Evolutionary conservation across 2,797 vertebrate species (phyloP).

Genomic region (Halcyon chelicuti): DNA sequence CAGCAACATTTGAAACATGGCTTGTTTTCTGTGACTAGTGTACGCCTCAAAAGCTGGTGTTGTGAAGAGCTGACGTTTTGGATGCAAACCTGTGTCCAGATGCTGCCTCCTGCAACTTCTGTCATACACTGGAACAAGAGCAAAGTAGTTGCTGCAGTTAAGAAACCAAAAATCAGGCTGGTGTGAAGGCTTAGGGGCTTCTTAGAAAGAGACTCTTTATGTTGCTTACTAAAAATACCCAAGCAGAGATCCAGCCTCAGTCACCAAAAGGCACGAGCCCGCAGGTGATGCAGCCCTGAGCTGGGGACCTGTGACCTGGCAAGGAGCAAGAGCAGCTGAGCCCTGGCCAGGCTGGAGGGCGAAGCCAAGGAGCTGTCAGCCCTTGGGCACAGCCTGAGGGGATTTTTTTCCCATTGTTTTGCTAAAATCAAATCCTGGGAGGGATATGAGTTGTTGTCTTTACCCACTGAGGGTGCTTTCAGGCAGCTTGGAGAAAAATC

Average conservation of each 20-base stretch:
- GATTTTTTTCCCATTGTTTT: background rate
- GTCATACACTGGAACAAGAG: background rate
- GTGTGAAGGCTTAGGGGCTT: background rate
- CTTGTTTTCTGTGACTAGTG: background rate
- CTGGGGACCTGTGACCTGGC: background rate
- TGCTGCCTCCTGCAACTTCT: background rate
- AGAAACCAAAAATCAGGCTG: background rate
- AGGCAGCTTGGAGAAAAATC: background rate
- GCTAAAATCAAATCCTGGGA: background rate
- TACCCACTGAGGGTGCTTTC: background rate
- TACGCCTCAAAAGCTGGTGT: background rate
- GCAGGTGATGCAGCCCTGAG: background rate
- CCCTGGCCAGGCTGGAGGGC: background rate
- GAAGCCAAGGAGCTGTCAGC: background rate
- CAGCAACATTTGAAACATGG: background rate
- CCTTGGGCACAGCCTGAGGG: background rate
- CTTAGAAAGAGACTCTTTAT: background rate
- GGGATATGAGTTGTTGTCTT: background rate
- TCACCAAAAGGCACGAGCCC: fast-evolving
- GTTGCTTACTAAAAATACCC: background rate
- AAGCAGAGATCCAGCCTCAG: background rate
- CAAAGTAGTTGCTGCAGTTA: background rate
- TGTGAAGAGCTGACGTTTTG: background rate
- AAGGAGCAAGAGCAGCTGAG: background rate
- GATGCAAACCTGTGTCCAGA: background rate